phyloP scores from a whole-genome alignment of 1,140 invertebrate species.

The Ips nitidus region DNA sequence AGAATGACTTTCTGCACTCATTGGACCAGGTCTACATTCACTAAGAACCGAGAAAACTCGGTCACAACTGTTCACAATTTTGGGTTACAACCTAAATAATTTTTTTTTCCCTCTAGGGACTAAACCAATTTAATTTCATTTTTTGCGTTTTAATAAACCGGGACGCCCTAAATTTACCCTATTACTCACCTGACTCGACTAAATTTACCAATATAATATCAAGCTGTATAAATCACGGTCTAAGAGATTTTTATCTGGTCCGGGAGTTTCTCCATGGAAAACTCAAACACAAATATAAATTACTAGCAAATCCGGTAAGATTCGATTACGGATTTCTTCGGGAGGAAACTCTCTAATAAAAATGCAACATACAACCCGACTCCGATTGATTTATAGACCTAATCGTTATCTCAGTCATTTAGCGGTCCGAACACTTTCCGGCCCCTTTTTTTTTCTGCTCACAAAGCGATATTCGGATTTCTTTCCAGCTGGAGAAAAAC shows the following conservation, averaged over 20 bases:
- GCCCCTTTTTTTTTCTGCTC: slow-evolving; percentile 7
- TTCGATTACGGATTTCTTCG: slow-evolving; percentile 18
- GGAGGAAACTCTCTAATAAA: slow-evolving; percentile 11
- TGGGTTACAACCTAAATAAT: too few species aligned
- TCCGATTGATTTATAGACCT: slow-evolving; percentile 23
- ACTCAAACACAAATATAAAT: slow-evolving; percentile 10
- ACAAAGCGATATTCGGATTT: slow-evolving; percentile 8
- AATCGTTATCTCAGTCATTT: slow-evolving; percentile 26
- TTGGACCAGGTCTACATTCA: too few species aligned
- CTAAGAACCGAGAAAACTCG: too few species aligned
- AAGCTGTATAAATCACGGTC: too few species aligned
- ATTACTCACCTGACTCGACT: too few species aligned
- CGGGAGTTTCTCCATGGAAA: background rate
- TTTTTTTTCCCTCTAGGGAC: too few species aligned
- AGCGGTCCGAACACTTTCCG: slow-evolving; percentile 15
- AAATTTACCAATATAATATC: too few species aligned
- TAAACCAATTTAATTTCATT: too few species aligned
- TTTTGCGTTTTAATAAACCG: too few species aligned
- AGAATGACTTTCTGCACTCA: too few species aligned
- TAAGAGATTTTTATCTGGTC: background rate
- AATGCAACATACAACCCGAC: slow-evolving; percentile 17
- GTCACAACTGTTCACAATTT: too few species aligned
- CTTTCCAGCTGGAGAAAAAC: slow-evolving; percentile 11
- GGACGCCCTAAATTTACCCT: too few species aligned
- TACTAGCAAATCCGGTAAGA: slow-evolving; percentile 11